Evolutionary conservation across 2,113 vertebrate genomes (phyloP).

Genomic region (Vireo altiloquus): DNA sequence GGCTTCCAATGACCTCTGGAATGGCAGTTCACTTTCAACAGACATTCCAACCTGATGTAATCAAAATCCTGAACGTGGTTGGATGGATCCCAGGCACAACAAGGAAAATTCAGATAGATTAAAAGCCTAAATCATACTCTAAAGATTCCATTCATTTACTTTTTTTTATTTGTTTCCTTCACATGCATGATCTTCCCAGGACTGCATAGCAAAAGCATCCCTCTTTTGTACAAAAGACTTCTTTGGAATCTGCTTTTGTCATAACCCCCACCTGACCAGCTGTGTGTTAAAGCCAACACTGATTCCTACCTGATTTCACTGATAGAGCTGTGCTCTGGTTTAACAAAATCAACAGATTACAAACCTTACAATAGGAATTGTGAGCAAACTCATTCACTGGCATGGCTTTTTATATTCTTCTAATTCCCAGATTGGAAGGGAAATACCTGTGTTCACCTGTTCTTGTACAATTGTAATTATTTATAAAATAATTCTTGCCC

Average conservation of each 20-base stretch:
- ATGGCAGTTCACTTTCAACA: background rate
- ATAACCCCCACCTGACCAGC: background rate
- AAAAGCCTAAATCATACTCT: background rate
- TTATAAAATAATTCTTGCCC: background rate
- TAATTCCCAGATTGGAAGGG: background rate
- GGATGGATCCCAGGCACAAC: background rate
- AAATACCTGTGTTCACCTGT: background rate
- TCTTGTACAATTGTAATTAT: background rate
- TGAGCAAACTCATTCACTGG: background rate
- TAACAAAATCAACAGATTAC: background rate
- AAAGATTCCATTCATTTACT: background rate
- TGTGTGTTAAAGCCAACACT: background rate
- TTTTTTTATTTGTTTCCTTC: background rate
- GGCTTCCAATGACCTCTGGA: background rate
- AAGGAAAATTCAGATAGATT: background rate
- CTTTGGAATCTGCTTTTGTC: background rate
- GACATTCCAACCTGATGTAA: background rate
- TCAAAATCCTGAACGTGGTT: background rate
- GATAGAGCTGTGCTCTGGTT: background rate
- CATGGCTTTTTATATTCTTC: background rate
- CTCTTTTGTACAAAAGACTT: background rate
- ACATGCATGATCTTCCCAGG: background rate
- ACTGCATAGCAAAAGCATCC: background rate
- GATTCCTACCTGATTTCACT: background rate
- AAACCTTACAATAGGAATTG: background rate